phyloP scores from a whole-genome alignment of 2,113 vertebrate genomes.

The Aramus guarauna region DNA sequence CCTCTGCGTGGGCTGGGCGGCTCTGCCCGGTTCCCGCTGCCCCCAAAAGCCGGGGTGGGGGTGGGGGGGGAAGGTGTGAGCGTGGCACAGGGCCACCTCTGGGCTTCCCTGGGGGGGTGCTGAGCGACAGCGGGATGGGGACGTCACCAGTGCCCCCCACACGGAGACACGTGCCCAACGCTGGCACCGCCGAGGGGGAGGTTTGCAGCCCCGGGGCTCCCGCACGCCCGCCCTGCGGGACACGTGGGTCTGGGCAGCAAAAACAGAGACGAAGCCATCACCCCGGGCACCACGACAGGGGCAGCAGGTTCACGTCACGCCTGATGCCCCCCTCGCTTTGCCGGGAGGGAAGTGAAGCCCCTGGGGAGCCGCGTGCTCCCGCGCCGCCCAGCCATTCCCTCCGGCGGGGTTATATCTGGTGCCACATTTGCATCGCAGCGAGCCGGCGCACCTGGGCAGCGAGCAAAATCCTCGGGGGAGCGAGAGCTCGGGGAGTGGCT shows the following conservation, averaged over 20 bases:
- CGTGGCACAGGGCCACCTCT: not conserved
- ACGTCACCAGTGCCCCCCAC: accelerated
- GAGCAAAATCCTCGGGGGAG: not conserved
- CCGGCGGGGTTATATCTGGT: slow-evolving; percentile 24
- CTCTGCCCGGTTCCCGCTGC: not conserved
- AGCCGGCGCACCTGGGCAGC: not conserved
- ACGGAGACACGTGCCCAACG: not conserved
- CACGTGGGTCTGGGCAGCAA: not conserved
- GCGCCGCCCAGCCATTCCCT: not conserved
- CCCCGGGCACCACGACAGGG: not conserved
- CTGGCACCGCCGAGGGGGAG: not conserved
- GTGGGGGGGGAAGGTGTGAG: not conserved
- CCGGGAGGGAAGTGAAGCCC: slow-evolving; percentile 3
- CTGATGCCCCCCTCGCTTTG: not conserved
- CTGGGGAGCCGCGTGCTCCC: not conserved
- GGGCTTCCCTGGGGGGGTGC: not conserved
- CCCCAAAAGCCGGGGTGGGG: not conserved
- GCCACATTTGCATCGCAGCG: slow-evolving; percentile 41
- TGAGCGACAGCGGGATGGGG: no score
- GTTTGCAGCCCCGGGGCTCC: not conserved
- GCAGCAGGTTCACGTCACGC: not conserved
- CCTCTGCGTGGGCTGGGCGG: not conserved
- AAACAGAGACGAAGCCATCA: not conserved
- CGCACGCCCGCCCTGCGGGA: not conserved
- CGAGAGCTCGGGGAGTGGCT: not conserved